phyloP scores from a whole-genome alignment of 2,888 invertebrate species.

The Amiota mariae region DNA sequence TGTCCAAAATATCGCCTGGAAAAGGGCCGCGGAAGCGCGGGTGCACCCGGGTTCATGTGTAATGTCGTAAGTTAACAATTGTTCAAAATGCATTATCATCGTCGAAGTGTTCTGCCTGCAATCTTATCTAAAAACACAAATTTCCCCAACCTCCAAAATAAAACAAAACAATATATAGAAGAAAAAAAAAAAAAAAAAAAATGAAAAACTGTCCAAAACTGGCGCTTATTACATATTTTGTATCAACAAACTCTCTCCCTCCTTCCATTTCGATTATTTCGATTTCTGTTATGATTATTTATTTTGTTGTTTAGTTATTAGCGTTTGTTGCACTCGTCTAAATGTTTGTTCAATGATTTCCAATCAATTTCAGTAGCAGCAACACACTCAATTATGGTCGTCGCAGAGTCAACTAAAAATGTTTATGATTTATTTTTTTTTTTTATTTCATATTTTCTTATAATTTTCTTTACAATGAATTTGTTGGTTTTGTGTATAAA shows the following conservation, averaged over 20 bases:
- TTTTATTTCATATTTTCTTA: too few relatives aligned
- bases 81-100: conserved; percentile 22
- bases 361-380: conserved; percentile 2
- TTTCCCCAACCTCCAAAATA: not conserved
- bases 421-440: too few relatives aligned
- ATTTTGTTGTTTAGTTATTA: conserved; percentile 43
- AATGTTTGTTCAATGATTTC: conserved; percentile 45
- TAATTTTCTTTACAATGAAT: too few relatives aligned
- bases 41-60: not conserved
- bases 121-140: conserved; percentile 51
- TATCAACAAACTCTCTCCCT: not conserved
- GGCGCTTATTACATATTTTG: conserved; percentile 62
- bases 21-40: conserved; percentile 8
- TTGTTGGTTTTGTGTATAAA: too few relatives aligned
- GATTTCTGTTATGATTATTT: conserved; percentile 26
- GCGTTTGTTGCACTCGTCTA: conserved; percentile 44
- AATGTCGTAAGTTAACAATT: conserved; percentile 17
- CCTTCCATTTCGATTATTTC: not conserved
- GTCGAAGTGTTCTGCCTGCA: conserved; percentile 35
- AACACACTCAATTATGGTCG: too few relatives aligned
- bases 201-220: conserved; percentile 36
- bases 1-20: conserved; percentile 44
- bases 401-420: too few relatives aligned
- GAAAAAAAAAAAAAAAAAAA: conserved; percentile 1
- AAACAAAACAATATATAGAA: too few relatives aligned